Evolutionary conservation across 92 coral and sea anemone species (phyloP), one percentile per base, ranked within the genome.

Genomic region (Zoanthus sociatus): DNA sequence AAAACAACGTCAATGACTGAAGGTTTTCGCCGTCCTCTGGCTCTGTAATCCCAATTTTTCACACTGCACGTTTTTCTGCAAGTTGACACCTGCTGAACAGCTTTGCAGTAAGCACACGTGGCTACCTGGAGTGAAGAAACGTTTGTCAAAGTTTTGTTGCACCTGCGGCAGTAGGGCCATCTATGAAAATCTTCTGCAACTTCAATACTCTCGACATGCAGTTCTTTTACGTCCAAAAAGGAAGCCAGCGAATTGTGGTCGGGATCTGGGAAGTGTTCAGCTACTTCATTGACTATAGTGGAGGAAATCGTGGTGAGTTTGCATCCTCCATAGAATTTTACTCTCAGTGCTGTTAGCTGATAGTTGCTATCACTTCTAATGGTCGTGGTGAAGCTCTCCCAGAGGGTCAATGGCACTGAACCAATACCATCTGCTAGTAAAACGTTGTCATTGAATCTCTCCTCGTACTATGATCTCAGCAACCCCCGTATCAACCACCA

Each of bases 81-180:
- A 3, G 58, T 8, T 9, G 30, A 13, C 9, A 75, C 42, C 4
- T 37, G 60, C 60, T 75, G 78, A 51, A 75, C 32, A 13, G 60
- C 60, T n/a, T 48, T 75, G 78, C 60, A 46, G 56, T 0, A 45
- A 45, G 60, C 37, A 18, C 78, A 75, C 32, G 78, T 47, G 54
- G 60, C 60, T 21, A 47, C 9, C 51, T 18, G 53, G 5, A 61
- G 68, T 15, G 68, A 61, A 15, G 26, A 4, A 3, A 17, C 68
- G 68, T 68, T 46, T 26, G 73, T 68, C 44, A 72, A 72, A 42
- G 53, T 18, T 13, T 72, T 72, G 77, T 72, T 72, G 77, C 53
- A 72, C 21, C 53, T 37, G 18, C 77, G 54, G 21, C 53, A 72
- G 20, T 20, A 72, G 77, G 42, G 77, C 53, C 50, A 72, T 31